Evolutionary conservation across 2,888 invertebrate species (phyloP).

Genomic region (Anagyrus pseudococci): DNA sequence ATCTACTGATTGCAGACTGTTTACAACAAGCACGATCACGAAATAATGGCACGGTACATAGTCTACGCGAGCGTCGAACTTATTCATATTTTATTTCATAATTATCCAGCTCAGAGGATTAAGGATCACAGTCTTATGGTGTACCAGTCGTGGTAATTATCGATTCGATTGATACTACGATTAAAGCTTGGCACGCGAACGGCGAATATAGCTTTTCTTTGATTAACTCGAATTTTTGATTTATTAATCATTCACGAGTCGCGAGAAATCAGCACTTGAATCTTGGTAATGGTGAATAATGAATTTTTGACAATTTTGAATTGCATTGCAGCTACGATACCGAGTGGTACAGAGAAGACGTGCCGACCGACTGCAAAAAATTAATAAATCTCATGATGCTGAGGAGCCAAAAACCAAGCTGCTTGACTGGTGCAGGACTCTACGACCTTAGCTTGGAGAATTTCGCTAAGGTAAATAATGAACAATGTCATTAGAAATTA

Average conservation of each 20-base stretch:
- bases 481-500: no score
- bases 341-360: slow-evolving; percentile 18
- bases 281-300: slow-evolving; percentile 24
- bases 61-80: slow-evolving; percentile 6
- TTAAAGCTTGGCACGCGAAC: no score
- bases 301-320: no score
- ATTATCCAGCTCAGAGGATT: slow-evolving; percentile 20
- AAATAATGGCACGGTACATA: no score
- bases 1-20: no score
- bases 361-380: slow-evolving; percentile 8
- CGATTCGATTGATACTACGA: no score
- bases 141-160: no score
- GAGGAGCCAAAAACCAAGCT: slow-evolving; percentile 8
- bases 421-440: slow-evolving; percentile 11
- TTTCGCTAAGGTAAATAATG: slow-evolving; percentile 15
- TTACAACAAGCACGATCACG: no score
- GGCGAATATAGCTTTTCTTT: no score
- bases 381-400: slow-evolving; percentile 17
- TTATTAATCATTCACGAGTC: no score
- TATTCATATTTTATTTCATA: slow-evolving; percentile 10
- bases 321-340: neutral
- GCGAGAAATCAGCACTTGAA: no score
- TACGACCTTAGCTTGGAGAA: slow-evolving; percentile 17
- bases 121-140: slow-evolving; percentile 20
- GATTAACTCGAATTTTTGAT: no score